phyloP scores from a whole-genome alignment of 1,140 invertebrate species.

The Heliconius hewitsoni region DNA sequence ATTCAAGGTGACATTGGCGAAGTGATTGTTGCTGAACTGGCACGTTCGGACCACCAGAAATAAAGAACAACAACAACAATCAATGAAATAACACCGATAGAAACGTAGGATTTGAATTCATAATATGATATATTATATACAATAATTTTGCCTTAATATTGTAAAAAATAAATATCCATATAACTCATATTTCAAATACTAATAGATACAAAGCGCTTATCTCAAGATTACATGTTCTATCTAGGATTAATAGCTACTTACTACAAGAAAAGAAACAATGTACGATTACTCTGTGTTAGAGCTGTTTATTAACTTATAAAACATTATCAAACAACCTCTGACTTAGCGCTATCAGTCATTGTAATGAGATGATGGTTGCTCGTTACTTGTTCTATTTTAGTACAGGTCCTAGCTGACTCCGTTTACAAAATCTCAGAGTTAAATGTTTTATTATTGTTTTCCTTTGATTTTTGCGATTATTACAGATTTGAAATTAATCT shows the following conservation, averaged over 20 bases:
- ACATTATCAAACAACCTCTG: slow-evolving; percentile 38
- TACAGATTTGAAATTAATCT: too few relatives aligned
- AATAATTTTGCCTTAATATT: neutral
- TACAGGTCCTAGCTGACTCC: neutral
- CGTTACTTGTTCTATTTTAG: slow-evolving; percentile 35
- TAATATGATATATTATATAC: too few relatives aligned
- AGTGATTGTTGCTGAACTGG: too few relatives aligned
- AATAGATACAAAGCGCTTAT: slow-evolving; percentile 12
- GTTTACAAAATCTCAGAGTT: neutral
- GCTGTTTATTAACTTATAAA: slow-evolving; percentile 41
- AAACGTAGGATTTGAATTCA: too few relatives aligned
- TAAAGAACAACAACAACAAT: too few relatives aligned
- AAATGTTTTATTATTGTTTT: too few relatives aligned
- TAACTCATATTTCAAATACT: neutral
- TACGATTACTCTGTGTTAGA: slow-evolving; percentile 43
- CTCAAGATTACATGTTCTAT: slow-evolving; percentile 29
- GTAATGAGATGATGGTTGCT: slow-evolving; percentile 35
- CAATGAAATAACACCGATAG: too few relatives aligned
- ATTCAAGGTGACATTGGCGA: too few relatives aligned
- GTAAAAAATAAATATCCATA: neutral
- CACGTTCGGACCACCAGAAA: too few relatives aligned
- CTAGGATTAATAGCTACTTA: slow-evolving; percentile 40
- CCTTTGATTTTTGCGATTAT: too few relatives aligned
- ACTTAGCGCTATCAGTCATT: slow-evolving; percentile 40
- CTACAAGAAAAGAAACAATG: slow-evolving; percentile 44